Percentiles rank a stretch among this genome's conserved stretches.
Evolutionary conservation across 2,113 vertebrate species (phyloP).

Genomic region (Oreotrochilus melanogaster): DNA sequence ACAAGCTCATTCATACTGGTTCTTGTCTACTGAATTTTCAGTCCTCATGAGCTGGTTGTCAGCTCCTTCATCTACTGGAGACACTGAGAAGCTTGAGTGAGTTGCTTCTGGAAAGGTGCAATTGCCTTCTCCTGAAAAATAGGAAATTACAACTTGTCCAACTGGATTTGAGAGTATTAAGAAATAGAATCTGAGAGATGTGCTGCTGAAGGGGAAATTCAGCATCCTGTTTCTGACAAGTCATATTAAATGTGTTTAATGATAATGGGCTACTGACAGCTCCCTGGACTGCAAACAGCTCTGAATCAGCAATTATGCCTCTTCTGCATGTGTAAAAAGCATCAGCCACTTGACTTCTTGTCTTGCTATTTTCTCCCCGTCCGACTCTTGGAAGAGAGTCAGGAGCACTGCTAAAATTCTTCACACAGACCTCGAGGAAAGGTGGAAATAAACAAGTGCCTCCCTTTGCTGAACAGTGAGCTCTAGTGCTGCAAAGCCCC

Average conservation of each 20-base stretch:
- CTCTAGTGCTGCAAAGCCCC: background rate
- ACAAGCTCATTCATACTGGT: background rate
- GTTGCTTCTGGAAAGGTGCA: background rate
- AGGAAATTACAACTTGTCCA: background rate
- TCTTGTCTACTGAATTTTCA: background rate
- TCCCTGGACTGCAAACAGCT: background rate
- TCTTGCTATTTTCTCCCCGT: background rate
- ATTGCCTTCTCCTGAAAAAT: background rate
- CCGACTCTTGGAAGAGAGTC: background rate
- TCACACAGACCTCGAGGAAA: background rate
- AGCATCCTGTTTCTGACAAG: constrained; percentile 21
- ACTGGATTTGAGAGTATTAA: background rate
- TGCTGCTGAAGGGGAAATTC: constrained; percentile 11
- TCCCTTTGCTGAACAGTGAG: background rate
- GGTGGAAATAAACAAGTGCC: background rate
- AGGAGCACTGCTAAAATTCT: background rate
- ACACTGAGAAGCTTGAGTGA: background rate
- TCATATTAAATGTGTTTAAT: constrained; percentile 5
- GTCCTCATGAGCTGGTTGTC: background rate
- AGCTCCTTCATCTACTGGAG: background rate
- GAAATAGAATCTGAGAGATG: background rate
- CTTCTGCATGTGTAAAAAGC: background rate
- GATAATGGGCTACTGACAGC: background rate
- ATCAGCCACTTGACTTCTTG: background rate
- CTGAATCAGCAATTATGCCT: constrained; percentile 1